A percentile compares a stretch with the other conserved stretches of the same genome.
Conservation (phyloP, 1,140 invertebrate genomes). For the Macrocentrus cingulum region DNA sequence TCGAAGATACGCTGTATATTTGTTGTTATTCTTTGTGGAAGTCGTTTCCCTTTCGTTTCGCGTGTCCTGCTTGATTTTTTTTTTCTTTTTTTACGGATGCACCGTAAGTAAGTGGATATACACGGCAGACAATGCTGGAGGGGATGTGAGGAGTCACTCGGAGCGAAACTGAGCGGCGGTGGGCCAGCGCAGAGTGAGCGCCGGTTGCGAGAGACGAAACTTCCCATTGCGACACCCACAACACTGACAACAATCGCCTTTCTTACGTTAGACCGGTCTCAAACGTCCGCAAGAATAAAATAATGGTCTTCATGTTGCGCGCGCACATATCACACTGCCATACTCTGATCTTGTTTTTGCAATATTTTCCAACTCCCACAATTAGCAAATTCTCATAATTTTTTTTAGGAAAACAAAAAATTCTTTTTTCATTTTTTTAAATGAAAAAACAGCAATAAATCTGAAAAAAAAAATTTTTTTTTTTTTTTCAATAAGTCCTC, state of each 20-base stretch:
- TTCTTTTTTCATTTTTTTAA: neutral
- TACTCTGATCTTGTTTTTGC: no score
- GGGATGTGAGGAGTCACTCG: neutral
- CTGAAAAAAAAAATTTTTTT: no score
- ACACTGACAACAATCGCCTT: constrained; percentile 27
- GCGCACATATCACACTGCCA: constrained; percentile 18
- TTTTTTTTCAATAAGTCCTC: no score
- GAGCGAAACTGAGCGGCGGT: constrained; percentile 4
- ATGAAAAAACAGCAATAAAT: no score
- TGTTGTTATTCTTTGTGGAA: no score
- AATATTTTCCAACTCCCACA: constrained; percentile 5
- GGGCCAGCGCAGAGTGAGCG: neutral
- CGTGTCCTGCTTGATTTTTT: no score
- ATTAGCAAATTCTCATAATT: constrained; percentile 9
- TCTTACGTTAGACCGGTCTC: constrained; percentile 27
- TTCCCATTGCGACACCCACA: constrained; percentile 55
- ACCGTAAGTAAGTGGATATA: neutral
- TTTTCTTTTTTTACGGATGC: no score
- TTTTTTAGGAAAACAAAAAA: constrained; percentile 4
- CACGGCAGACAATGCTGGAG: neutral
- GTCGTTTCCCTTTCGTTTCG: no score
- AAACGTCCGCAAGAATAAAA: constrained; percentile 27
- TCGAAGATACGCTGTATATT: no score
- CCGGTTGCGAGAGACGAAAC: constrained; percentile 53
- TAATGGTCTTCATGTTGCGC: constrained; percentile 44